Evolutionary conservation across 1,140 invertebrate species (phyloP), one percentile per base, ranked within the genome.

Genomic region (Aphis craccivora): DNA sequence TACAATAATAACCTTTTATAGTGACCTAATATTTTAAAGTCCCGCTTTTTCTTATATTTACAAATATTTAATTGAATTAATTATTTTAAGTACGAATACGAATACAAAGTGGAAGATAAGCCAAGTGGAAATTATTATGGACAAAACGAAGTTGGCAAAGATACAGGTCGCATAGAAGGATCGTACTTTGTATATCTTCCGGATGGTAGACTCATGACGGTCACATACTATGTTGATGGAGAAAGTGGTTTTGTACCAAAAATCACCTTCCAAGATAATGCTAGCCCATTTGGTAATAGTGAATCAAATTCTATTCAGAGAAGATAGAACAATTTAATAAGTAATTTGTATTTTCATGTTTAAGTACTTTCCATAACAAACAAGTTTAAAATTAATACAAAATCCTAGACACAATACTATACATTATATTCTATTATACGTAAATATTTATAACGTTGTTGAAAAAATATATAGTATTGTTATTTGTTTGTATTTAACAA

Each of bases 31-130:
- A 87, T 45, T 40, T 84, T 84, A 22, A 84, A 43, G 22, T 43
- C 7, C 8, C 9, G 11, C 25, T 25, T 84, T 83, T 84, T 84
- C 43, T 43, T 84, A 43, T 43, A 20, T 76, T 40, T 40, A 45
- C 25, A 89, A 89, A 37, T 53, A 37, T 37, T 76, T 53, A 89
- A 53, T 35, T 88, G 5, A 35, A 48, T 94, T 84, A 48, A 94
- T 94, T 94, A 93, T 94, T 96, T 95, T 37, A 95, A 97, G 96
- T 97, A 97, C 94, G 96, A 97, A 94, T 97, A 96, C 95, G 96
- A 97, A 95, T 97, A 97, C 94, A 96, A 97, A 95, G 97, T 97
- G n/a, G 96, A 97, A 95, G 97, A 97, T 94, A 96, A 96, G 93
- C 96, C 96, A 94, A 96, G 96, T 92, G 95, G 96, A 93, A 95